Evolutionary conservation across 2,888 invertebrate species (phyloP).

Genomic region (Conops quadrifasciatus): DNA sequence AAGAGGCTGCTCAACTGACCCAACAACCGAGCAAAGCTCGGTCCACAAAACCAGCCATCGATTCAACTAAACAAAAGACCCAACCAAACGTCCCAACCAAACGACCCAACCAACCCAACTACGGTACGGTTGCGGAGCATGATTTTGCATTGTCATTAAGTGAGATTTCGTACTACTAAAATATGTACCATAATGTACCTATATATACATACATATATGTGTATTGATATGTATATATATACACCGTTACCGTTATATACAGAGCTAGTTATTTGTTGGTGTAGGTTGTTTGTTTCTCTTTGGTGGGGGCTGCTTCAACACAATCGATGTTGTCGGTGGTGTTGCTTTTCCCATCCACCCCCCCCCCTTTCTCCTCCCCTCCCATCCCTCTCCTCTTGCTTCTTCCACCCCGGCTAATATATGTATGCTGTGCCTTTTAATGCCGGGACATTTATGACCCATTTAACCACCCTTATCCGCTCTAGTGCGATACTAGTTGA

Average conservation of each 20-base stretch:
- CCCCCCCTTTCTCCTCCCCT: no score
- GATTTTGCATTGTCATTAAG: constrained; percentile 17
- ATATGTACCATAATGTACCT: background rate
- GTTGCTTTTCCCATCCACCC: background rate
- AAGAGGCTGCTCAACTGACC: constrained; percentile 2
- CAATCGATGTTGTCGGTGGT: background rate
- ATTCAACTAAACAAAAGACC: background rate
- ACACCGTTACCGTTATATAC: background rate
- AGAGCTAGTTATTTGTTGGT: constrained; percentile 41
- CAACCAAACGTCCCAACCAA: background rate
- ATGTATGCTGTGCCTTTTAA: no score
- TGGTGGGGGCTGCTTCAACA: constrained; percentile 8
- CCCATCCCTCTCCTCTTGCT: background rate
- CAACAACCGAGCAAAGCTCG: background rate
- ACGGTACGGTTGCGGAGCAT: background rate
- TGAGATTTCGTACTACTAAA: background rate
- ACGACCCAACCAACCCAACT: background rate
- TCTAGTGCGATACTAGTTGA: no score
- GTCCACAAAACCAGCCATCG: background rate
- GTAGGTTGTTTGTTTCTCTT: constrained; percentile 40
- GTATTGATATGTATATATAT: background rate
- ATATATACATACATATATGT: no score
- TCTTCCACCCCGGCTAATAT: constrained; percentile 21
- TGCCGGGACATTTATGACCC: no score
- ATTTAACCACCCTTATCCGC: no score